Conservation (phyloP, 1,140 invertebrate genomes). For the Aphis gossypii region DNA sequence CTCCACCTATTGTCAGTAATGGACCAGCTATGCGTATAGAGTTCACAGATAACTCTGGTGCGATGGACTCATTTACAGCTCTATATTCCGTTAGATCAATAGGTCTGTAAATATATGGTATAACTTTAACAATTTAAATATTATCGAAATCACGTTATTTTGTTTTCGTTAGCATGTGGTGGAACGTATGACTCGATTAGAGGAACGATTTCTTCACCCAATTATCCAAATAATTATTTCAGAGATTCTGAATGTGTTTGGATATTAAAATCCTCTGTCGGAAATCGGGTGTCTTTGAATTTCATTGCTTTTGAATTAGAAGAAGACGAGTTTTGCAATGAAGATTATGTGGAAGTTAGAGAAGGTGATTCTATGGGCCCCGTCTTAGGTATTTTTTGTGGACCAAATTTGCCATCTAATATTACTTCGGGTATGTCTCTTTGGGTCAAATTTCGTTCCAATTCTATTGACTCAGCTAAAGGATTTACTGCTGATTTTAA, state of each 20-base stretch:
- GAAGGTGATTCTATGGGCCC: slow-evolving; percentile 70
- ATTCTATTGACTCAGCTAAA: slow-evolving; percentile 68
- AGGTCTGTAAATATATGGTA: slow-evolving; percentile 64
- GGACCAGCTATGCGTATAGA: slow-evolving; percentile 69
- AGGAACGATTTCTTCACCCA: slow-evolving; percentile 76
- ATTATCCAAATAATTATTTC: slow-evolving; percentile 81
- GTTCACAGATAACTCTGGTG: slow-evolving; percentile 61
- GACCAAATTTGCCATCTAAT: slow-evolving; percentile 69
- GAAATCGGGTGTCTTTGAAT: slow-evolving; percentile 73
- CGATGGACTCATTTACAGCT: slow-evolving; percentile 64
- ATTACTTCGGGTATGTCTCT: slow-evolving; percentile 69
- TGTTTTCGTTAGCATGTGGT: slow-evolving; percentile 71
- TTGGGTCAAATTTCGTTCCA: slow-evolving; percentile 83
- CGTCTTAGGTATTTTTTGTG: slow-evolving; percentile 78
- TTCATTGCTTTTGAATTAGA: slow-evolving; percentile 76
- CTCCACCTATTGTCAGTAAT: slow-evolving; percentile 70
- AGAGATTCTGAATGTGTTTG: slow-evolving; percentile 79
- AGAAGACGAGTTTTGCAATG: slow-evolving; percentile 77
- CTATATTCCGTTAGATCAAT: slow-evolving; percentile 71
- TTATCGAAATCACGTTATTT: not conserved
- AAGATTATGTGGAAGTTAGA: slow-evolving; percentile 85
- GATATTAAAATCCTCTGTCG: slow-evolving; percentile 68
- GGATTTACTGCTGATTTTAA: slow-evolving; percentile 81
- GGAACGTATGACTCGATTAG: slow-evolving; percentile 71
- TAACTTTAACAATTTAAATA: not conserved